Base-by-base conservation (phyloP, 2,113 vertebrate genomes). In the Piprites chloris region DNA sequence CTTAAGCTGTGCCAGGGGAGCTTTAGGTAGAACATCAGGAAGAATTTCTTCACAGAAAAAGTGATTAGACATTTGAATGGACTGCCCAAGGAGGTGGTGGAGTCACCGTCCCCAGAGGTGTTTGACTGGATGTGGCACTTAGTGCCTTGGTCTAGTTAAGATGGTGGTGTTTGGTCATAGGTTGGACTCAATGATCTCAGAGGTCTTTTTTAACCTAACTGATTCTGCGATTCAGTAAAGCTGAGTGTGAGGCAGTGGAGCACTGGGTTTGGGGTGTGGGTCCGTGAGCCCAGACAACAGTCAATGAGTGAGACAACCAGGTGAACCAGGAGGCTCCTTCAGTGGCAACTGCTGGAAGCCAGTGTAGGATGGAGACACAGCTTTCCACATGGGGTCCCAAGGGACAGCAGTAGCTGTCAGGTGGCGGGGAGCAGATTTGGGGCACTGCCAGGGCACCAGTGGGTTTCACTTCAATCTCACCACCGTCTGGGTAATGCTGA, bases 371-470 rank as follows among this genome's bases (percentile, higher is more conserved):
- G 42, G 33, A 46, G 41, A 20, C 15, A 6, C 13, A 5, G 12
- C 28, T n/a, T 33, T 11, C 49, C 23, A 19, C 11, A 6, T 0
- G 1, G 19, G 28, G 9, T 49, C 28, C 13, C 4, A 0, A 0
- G 0, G 3, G 3, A 12, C 44, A n/a, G 72, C 37, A 35, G 61
- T 19, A 41, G 33, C 30, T 35, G 2, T 39, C 15, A 18, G 42
- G 27, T 15, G 37, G 14, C 77, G 5, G 11, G 23, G 6, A 27
- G 30, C 11, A 0, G 10, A 18, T 46, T 0, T 46, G 52, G 28
- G 56, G 47, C 35, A 4, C 24, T 17, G 7, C 17, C 41, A 2
- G 9, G 6, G 11, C 26, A 7, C 26, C 30, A 23, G 30, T 3
- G 0, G 2, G 22, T n/a, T 83, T 76, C 35, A 16, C 11, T 76